Evolutionary conservation across 2,888 invertebrate species (phyloP).

Genomic region (Cephonodes hylas): DNA sequence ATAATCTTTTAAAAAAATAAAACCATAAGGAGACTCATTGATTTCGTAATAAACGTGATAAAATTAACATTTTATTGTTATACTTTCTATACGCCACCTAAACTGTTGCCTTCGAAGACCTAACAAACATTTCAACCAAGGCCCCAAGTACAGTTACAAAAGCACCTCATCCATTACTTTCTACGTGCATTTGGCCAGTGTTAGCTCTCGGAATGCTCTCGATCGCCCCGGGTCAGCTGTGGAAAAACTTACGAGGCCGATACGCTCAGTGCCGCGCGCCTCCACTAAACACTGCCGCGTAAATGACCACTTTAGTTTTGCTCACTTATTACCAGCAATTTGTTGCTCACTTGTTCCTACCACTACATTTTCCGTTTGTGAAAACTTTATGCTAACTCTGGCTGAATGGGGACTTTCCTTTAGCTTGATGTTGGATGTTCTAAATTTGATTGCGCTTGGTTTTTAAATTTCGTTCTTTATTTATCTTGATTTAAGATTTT

Average conservation of each 20-base stretch:
- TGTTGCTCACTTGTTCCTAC: neutral
- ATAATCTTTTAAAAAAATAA: no score
- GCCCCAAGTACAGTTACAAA: neutral
- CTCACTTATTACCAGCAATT: slow-evolving; percentile 1
- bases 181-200: slow-evolving; percentile 29
- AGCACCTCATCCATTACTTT: slow-evolving; percentile 33
- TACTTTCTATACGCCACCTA: no score
- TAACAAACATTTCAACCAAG: neutral
- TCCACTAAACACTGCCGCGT: slow-evolving; percentile 20
- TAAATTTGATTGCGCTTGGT: no score
- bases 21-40: no score
- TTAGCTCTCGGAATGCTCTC: slow-evolving; percentile 59
- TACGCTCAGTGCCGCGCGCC: slow-evolving; percentile 29
- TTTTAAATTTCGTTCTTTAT: no score
- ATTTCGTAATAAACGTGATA: no score
- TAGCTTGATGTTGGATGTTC: no score
- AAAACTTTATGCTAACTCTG: neutral
- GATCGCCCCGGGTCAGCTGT: slow-evolving; percentile 67
- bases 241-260: slow-evolving; percentile 67
- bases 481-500: no score
- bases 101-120: neutral
- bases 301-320: slow-evolving; percentile 4
- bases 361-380: no score
- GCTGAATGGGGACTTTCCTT: no score
- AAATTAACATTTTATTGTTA: no score